Evolutionary conservation across 1,140 invertebrate genomes (phyloP).

Genomic region (Phthorimaea operculella): DNA sequence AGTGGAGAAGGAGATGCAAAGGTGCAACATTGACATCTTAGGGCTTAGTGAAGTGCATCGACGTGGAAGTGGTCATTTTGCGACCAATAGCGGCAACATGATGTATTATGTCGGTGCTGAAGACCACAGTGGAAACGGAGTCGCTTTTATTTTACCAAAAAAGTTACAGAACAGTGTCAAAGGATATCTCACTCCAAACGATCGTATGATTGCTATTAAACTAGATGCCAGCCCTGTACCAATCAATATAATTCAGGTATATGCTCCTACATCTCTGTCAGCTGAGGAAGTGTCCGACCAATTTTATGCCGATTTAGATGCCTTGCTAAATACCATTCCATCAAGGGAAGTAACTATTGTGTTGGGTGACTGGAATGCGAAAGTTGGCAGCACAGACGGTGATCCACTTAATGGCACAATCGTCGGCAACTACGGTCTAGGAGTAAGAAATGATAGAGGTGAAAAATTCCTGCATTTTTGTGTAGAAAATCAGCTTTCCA

Average conservation of each 20-base stretch:
- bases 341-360: background rate
- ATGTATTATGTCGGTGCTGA: background rate
- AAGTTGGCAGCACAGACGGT: background rate
- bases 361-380: background rate
- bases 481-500: background rate
- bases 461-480: slow-evolving; percentile 6
- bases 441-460: slow-evolving; percentile 1
- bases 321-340: background rate
- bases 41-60: slow-evolving; percentile 8
- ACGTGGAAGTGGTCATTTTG: slow-evolving; percentile 5
- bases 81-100: slow-evolving; percentile 5
- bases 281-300: no score
- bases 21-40: slow-evolving; percentile 7
- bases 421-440: slow-evolving; percentile 1
- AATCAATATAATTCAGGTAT: slow-evolving; percentile 1
- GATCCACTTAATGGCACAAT: background rate
- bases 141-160: background rate
- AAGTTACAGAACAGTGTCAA: background rate
- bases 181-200: background rate
- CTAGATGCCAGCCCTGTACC: background rate
- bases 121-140: background rate
- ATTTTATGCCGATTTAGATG: background rate
- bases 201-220: background rate
- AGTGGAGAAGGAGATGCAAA: slow-evolving; percentile 4
- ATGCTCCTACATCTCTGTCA: background rate